Conservation (phyloP, 2,113 vertebrate species). For the Macaca mulatta region DNA sequence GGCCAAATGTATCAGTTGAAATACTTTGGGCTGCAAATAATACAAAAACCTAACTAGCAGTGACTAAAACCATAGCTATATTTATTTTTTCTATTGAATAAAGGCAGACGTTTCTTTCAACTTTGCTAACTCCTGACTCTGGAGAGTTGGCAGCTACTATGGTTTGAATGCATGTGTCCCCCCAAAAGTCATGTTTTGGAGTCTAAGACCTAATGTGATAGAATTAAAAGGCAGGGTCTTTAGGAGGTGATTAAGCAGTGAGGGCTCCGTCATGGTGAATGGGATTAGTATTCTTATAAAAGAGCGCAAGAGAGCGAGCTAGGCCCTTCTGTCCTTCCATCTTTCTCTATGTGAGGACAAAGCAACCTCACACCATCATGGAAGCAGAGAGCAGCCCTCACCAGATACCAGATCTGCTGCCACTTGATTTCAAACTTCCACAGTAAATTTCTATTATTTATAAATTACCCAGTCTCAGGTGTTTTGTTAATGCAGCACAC, state of each 20-base stretch:
- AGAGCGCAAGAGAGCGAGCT: not conserved
- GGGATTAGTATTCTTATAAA: not conserved
- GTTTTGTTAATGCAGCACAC: not conserved
- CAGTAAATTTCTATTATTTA: not conserved
- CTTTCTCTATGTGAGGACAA: not conserved
- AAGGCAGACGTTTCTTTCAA: not conserved
- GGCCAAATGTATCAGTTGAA: not conserved
- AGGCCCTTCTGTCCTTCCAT: not conserved
- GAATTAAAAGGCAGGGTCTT: not conserved
- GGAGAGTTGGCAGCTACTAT: not conserved
- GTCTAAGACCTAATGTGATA: not conserved
- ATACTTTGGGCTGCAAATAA: not conserved
- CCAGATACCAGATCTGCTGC: not conserved
- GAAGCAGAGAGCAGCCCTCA: not conserved
- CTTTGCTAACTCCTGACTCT: not conserved
- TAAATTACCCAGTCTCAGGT: not conserved
- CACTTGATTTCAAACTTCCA: not conserved
- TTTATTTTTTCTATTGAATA: not conserved
- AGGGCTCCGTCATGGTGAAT: not conserved
- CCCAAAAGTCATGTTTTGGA: not conserved
- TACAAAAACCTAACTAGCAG: slow-evolving; percentile 8
- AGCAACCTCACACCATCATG: not conserved
- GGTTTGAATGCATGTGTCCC: not conserved
- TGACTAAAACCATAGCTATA: not conserved
- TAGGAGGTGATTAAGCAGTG: not conserved